A percentile compares a stretch with the other conserved stretches of the same genome.
Conservation (phyloP, 2,113 vertebrate genomes). For the Meleagris gallopavo region DNA sequence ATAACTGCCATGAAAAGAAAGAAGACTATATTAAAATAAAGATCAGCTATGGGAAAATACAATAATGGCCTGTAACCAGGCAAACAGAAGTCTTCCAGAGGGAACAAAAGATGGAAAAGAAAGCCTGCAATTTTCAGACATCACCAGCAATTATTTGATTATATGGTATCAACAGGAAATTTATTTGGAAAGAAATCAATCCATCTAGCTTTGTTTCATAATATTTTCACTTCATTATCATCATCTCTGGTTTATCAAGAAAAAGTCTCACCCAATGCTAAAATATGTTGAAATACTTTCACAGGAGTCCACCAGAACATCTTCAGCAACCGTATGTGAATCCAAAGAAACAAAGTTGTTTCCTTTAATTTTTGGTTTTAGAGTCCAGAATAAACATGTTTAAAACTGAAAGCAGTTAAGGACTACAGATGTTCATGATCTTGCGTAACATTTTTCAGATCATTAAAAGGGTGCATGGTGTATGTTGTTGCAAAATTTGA, state of each 20-base stretch:
- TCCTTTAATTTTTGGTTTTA: neutral
- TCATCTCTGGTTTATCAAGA: neutral
- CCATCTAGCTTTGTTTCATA: neutral
- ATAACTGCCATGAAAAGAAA: constrained; percentile 10
- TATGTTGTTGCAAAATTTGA: neutral
- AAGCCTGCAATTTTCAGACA: neutral
- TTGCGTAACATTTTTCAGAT: neutral
- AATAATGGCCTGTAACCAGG: neutral
- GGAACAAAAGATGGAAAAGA: neutral
- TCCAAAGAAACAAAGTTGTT: neutral
- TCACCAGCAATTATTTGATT: neutral
- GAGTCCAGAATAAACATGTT: neutral
- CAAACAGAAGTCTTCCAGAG: neutral
- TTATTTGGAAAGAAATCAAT: neutral
- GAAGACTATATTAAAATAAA: neutral
- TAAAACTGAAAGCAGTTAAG: neutral
- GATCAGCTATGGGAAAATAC: neutral
- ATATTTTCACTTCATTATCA: neutral
- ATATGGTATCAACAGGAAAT: neutral
- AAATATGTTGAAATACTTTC: neutral
- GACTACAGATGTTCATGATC: neutral
- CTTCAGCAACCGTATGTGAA: neutral
- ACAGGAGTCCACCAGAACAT: neutral
- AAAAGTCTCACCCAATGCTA: neutral
- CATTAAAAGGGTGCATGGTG: too few relatives aligned